Evolutionary conservation across 53 echinoderm and acorn worm genomes (phyloP), one percentile per base, ranked within the genome.

Genomic region (Zoroaster sp.): DNA sequence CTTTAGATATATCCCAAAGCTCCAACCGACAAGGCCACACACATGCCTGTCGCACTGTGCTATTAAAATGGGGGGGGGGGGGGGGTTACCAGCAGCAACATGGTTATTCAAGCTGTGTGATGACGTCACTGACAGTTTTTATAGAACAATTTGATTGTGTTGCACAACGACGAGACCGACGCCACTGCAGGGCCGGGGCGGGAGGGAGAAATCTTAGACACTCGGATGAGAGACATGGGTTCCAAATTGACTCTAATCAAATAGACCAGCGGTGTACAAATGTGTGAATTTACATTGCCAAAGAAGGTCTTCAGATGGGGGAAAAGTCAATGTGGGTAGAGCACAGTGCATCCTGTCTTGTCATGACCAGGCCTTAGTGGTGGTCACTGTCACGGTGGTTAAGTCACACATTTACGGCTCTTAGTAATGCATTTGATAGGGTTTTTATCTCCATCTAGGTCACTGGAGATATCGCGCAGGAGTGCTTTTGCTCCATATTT

Each of bases 241-340:
- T 85, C 85, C 71, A 85, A 85, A 85, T 85, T 85, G 85, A 85
- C 85, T 54, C 69, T 85, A 85, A 85, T 85, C 85, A 85, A 85
- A 85, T 85, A 85, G 85, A 44, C 45, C 47, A 42, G 49, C 49
- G 47, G 85, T 85, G 85, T 85, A 85, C 92, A 92, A 92, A 88
- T 92, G 88, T 88, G 88, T 92, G 88, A 92, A 81, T 92, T 92
- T 66, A 92, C 85, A 92, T 88, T 85, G 89, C 40, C 37, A 73
- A 52, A 72, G 88, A 76, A 86, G 78, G 77, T 59, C 63, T 59
- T 59, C 63, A 28, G 63, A 28, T 51, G 89, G 20, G 80, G 78
- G 70, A 70, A 55, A 89, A 49, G 44, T 3, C 31, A 14, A 9
- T 18, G 47, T 32, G 59, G 78, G 38, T 74, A 25, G 63, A 59